A percentile compares a stretch with the other conserved stretches of the same genome.
These are phyloP conservation scores for Margaritifera margaritifera DNA, from an alignment of 2,888 invertebrate genomes.

Conservation along the genomic window DNA sequence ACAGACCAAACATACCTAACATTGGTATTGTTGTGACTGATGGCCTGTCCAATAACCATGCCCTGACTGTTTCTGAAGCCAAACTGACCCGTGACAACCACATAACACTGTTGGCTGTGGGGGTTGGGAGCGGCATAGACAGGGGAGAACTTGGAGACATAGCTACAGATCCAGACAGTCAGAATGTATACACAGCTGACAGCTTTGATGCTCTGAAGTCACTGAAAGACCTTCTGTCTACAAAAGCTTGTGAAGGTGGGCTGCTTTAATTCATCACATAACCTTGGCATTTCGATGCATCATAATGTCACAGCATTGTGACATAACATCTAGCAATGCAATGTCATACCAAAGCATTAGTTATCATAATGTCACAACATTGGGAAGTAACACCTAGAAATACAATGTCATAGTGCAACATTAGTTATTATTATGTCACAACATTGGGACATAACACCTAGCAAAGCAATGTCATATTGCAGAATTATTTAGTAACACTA, in stretches of 20 bases:
- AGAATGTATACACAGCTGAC: slow-evolving; percentile 61
- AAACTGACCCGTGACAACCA: slow-evolving; percentile 46
- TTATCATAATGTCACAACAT: too few species aligned
- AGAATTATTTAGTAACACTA: too few species aligned
- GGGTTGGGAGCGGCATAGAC: slow-evolving; percentile 51
- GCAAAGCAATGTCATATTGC: too few species aligned
- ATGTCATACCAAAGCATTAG: too few species aligned
- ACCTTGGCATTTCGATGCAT: too few species aligned
- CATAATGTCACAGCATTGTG: too few species aligned
- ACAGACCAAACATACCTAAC: slow-evolving; percentile 54
- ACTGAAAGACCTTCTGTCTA: slow-evolving; percentile 48
- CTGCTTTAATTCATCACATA: too few species aligned
- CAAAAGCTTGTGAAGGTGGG: slow-evolving; percentile 57
- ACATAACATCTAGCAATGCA: too few species aligned
- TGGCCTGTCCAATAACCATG: slow-evolving; percentile 49
- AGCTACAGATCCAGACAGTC: slow-evolving; percentile 59
- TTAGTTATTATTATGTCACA: too few species aligned
- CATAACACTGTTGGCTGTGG: slow-evolving; percentile 54
- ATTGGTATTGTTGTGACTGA: slow-evolving; percentile 61
- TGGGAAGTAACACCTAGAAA: too few species aligned
- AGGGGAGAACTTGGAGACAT: slow-evolving; percentile 50
- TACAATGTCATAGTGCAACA: too few species aligned
- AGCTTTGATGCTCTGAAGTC: slow-evolving; percentile 58
- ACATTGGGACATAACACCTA: too few species aligned
- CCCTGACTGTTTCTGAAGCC: slow-evolving; percentile 42